A percentile compares a stretch with the other conserved stretches of the same genome.
Conservation (phyloP, 1,140 invertebrate species). For the Antheraea pernyi region DNA sequence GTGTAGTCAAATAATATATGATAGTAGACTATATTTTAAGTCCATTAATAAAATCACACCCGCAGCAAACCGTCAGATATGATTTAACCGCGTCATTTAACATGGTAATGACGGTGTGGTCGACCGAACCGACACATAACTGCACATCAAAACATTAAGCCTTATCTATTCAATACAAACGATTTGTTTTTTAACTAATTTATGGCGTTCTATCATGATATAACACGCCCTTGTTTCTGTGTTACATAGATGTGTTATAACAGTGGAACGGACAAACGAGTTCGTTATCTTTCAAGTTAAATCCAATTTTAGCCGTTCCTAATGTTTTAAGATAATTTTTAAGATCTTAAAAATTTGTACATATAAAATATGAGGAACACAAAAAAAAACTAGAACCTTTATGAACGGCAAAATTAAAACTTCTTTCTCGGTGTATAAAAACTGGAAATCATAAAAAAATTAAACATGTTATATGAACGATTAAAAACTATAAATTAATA, state of each 20-base stretch:
- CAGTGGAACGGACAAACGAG: background rate
- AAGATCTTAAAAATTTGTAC: no score
- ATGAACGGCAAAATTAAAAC: no score
- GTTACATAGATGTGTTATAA: background rate
- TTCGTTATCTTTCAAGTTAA: no score
- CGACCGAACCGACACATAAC: background rate
- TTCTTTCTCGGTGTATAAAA: no score
- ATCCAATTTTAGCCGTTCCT: no score
- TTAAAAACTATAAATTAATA: no score
- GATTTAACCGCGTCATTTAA: constrained; percentile 1
- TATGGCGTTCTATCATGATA: constrained; percentile 1
- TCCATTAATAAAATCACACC: constrained; percentile 4
- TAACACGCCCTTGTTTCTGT: background rate
- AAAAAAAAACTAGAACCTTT: no score
- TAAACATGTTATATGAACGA: no score
- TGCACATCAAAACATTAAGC: constrained; percentile 4
- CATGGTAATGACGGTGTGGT: background rate
- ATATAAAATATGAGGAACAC: no score
- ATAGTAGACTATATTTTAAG: background rate
- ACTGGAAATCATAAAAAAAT: no score
- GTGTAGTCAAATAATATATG: background rate
- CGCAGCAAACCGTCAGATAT: background rate
- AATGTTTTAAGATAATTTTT: no score
- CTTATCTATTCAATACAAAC: constrained; percentile 2
- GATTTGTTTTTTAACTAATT: constrained; percentile 5